Conservation (phyloP, 2,113 vertebrate species). For the Chunga burmeisteri region DNA sequence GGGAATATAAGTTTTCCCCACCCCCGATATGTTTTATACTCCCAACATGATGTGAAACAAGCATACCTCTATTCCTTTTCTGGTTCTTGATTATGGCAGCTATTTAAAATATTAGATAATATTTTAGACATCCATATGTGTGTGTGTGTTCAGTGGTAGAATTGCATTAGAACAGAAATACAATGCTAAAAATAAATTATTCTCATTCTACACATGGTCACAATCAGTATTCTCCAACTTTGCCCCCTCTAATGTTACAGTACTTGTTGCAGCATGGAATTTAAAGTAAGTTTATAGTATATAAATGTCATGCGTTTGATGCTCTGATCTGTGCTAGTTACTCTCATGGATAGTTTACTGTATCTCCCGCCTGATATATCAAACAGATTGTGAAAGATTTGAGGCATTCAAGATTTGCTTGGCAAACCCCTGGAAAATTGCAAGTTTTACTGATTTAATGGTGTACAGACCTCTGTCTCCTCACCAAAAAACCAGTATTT, state of each 20-base stretch:
- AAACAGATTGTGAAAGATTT: slow-evolving; percentile 27
- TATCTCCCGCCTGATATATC: slow-evolving; percentile 28
- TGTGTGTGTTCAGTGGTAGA: neutral
- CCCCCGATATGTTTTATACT: neutral
- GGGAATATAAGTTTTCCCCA: neutral
- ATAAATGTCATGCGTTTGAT: slow-evolving; percentile 12
- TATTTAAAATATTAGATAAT: slow-evolving; percentile 9
- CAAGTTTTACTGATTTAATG: slow-evolving; percentile 46
- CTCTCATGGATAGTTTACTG: slow-evolving; percentile 10
- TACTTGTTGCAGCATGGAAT: slow-evolving; percentile 34
- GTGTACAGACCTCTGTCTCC: slow-evolving; percentile 48
- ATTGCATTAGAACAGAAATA: slow-evolving; percentile 10
- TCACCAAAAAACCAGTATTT: neutral
- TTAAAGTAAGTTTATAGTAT: slow-evolving; percentile 12
- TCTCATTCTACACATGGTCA: slow-evolving; percentile 3
- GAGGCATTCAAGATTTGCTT: slow-evolving; percentile 35
- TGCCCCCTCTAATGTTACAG: slow-evolving; percentile 25
- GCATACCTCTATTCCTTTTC: neutral
- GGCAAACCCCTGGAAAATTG: slow-evolving; percentile 45
- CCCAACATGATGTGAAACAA: neutral
- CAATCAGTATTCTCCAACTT: neutral
- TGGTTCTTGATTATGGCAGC: neutral
- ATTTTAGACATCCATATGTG: neutral
- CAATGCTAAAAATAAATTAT: slow-evolving; percentile 36
- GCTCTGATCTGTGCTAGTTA: neutral